phyloP scores from a whole-genome alignment of 1,140 invertebrate species.

The Orchesella cincta region DNA sequence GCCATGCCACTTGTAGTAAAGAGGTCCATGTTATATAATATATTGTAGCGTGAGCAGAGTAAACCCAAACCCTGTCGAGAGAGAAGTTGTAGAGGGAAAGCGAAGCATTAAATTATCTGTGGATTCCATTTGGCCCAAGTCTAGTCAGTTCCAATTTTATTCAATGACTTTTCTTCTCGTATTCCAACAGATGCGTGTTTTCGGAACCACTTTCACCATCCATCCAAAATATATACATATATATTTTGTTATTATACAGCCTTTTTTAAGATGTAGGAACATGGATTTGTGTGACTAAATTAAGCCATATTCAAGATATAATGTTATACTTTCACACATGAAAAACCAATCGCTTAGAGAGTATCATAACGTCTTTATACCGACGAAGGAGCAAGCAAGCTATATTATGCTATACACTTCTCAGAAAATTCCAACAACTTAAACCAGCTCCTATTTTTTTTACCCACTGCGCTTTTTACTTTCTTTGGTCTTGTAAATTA shows the following conservation, averaged over 20 bases:
- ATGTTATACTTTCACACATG: background rate
- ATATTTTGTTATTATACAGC: background rate
- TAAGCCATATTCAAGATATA: background rate
- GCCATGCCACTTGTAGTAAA: conserved; percentile 26
- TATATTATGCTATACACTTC: no score
- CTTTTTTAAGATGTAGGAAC: background rate
- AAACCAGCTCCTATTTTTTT: no score
- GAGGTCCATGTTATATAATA: conserved; percentile 1
- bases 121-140: conserved; percentile 26
- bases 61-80: background rate
- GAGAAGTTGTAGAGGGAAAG: background rate
- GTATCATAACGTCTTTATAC: background rate
- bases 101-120: conserved; percentile 29
- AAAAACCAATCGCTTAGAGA: background rate
- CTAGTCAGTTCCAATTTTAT: conserved; percentile 26
- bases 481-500: conserved; percentile 24
- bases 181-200: conserved; percentile 24
- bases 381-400: no score
- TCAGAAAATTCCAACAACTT: no score
- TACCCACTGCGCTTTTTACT: background rate
- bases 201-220: background rate
- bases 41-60: background rate
- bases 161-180: conserved; percentile 23
- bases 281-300: background rate
- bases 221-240: background rate